Conservation (phyloP, 1,140 invertebrate genomes). For the Cecropterus lyciades region DNA sequence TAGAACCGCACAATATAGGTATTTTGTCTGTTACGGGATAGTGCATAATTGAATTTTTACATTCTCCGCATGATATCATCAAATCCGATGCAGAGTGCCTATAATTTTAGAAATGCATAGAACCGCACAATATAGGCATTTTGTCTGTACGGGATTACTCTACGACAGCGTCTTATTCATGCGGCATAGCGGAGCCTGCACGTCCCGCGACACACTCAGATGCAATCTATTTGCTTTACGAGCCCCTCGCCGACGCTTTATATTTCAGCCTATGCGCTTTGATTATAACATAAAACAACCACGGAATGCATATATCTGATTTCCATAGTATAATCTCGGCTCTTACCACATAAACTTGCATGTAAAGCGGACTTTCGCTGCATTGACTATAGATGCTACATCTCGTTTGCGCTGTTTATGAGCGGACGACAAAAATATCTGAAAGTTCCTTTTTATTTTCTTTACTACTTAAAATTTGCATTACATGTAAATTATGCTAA, state of each 20-base stretch:
- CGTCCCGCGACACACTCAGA: conserved; percentile 54
- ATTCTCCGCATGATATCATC: no score
- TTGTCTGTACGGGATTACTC: conserved; percentile 14
- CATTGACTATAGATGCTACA: neutral
- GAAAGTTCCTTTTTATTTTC: neutral
- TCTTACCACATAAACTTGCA: conserved; percentile 25
- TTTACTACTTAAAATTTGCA: conserved; percentile 3
- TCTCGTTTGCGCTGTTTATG: conserved; percentile 20
- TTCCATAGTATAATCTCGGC: conserved; percentile 42
- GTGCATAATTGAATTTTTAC: no score
- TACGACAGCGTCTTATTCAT: conserved; percentile 45
- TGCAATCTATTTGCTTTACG: conserved; percentile 75
- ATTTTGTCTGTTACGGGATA: no score
- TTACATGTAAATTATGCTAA: neutral
- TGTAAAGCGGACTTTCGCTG: conserved; percentile 16
- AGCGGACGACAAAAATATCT: conserved; percentile 1
- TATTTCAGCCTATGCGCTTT: conserved; percentile 42
- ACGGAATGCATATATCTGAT: conserved; percentile 44
- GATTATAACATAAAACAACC: conserved; percentile 58
- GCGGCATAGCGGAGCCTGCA: conserved; percentile 41
- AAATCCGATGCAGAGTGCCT: no score
- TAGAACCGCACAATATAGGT: no score
- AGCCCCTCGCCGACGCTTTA: conserved; percentile 48
- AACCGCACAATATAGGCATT: no score
- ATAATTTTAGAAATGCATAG: no score